phyloP scores from a whole-genome alignment of 2,113 vertebrate species.

The Neogobius melanostomus region DNA sequence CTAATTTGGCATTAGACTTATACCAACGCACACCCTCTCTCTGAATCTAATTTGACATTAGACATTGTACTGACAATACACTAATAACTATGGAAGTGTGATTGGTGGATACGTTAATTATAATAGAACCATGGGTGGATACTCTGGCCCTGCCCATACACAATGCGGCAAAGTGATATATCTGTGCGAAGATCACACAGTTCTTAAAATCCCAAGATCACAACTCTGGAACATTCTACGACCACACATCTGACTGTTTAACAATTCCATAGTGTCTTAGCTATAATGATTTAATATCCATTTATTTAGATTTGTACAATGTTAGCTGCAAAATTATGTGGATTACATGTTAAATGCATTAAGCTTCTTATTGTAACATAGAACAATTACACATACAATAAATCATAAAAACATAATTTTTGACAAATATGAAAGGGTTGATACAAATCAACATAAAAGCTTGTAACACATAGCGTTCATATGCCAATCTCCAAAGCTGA shows the following conservation, averaged over 20 bases:
- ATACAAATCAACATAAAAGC: conserved; percentile 54
- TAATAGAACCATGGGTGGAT: no score
- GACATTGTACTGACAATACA: no score
- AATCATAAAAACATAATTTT: conserved; percentile 33
- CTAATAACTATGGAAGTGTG: background rate
- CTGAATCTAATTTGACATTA: no score
- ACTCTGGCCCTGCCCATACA: conserved; percentile 10
- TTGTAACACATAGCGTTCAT: conserved; percentile 55
- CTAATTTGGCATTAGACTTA: no score
- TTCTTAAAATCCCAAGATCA: conserved; percentile 24
- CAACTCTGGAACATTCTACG: conserved; percentile 26
- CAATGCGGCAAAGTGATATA: conserved; percentile 13
- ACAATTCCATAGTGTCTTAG: background rate
- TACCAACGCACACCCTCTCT: no score
- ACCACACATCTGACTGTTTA: conserved; percentile 2
- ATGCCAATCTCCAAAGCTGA: conserved; percentile 43
- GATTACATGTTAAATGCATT: conserved; percentile 20
- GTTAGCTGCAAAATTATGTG: background rate
- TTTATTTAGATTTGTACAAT: conserved; percentile 13
- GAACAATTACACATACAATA: conserved; percentile 32
- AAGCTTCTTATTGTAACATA: conserved; percentile 5
- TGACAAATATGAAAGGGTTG: conserved; percentile 35
- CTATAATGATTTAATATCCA: conserved; percentile 3
- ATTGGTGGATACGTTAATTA: no score
- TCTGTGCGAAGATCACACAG: conserved; percentile 19